A percentile compares a stretch with the other conserved stretches of the same genome.
Conservation (phyloP, 2,797 vertebrate species). For the Leuciscus waleckii region DNA sequence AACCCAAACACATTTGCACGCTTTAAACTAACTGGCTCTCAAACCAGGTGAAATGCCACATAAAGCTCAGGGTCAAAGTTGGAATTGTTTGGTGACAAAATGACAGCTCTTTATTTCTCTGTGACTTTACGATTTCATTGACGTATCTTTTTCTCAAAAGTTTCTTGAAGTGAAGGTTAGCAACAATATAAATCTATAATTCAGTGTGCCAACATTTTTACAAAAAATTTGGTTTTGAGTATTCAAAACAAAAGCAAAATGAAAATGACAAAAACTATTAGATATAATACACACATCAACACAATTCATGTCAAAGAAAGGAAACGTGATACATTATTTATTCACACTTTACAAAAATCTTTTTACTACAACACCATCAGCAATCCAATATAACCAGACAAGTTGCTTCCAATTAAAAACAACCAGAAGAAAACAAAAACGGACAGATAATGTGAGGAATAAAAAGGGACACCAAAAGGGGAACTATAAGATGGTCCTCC, state of each 20-base stretch:
- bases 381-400: slow-evolving; percentile 83
- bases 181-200: slow-evolving; percentile 68
- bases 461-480: slow-evolving; percentile 80
- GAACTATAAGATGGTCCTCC: slow-evolving; percentile 60
- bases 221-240: slow-evolving; percentile 67
- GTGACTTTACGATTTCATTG: slow-evolving; percentile 56
- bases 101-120: slow-evolving; percentile 62
- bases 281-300: slow-evolving; percentile 81
- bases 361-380: slow-evolving; percentile 83
- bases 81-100: slow-evolving; percentile 60
- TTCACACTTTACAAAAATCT: slow-evolving; percentile 86
- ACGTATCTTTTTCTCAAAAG: slow-evolving; percentile 59
- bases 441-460: slow-evolving; percentile 72
- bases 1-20: slow-evolving; percentile 19
- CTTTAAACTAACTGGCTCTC: slow-evolving; percentile 30
- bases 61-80: slow-evolving; percentile 61
- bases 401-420: slow-evolving; percentile 81
- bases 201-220: slow-evolving; percentile 68
- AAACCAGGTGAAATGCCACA: slow-evolving; percentile 45
- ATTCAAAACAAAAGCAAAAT: slow-evolving; percentile 58
- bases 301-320: slow-evolving; percentile 81
- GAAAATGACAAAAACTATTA: slow-evolving; percentile 58
- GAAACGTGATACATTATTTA: slow-evolving; percentile 87
- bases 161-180: slow-evolving; percentile 62
- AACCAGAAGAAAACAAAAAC: slow-evolving; percentile 47